These are phyloP conservation scores for Epirrhoe tristata DNA, from an alignment of 2,888 invertebrate genomes.

Conservation along the genomic window DNA sequence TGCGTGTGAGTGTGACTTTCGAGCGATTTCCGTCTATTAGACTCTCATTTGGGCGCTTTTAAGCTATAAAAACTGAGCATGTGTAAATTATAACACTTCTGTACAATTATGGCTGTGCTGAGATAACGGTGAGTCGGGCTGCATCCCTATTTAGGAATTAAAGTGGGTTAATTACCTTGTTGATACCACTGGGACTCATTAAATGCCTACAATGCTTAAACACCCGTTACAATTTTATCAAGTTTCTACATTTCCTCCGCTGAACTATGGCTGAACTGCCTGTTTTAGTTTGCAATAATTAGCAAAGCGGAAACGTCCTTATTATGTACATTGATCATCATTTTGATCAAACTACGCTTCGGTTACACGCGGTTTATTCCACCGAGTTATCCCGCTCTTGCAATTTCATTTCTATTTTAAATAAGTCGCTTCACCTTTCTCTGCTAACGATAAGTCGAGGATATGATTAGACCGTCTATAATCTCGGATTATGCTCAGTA, in stretches of 20 bases:
- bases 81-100: constrained; percentile 41
- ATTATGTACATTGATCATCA: not conserved
- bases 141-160: constrained; percentile 35
- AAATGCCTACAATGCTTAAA: constrained; percentile 30
- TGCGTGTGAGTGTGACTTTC: constrained; percentile 64
- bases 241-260: constrained; percentile 22
- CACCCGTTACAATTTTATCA: constrained; percentile 37
- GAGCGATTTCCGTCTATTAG: constrained; percentile 63
- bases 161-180: constrained; percentile 39
- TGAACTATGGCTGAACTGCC: constrained; percentile 14
- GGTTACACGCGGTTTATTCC: not conserved
- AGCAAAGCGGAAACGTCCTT: not conserved
- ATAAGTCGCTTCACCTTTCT: constrained; percentile 14
- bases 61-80: constrained; percentile 34
- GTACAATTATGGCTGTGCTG: constrained; percentile 34
- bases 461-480: constrained; percentile 32
- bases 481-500: constrained; percentile 32
- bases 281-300: constrained; percentile 15
- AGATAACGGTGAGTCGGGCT: constrained; percentile 32
- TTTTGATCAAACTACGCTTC: not conserved
- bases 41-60: constrained; percentile 40
- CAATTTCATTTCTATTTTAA: constrained; percentile 14
- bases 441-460: constrained; percentile 17
- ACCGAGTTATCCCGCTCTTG: not conserved
- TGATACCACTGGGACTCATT: constrained; percentile 30